Evolutionary conservation across 2,888 invertebrate genomes (phyloP).

Genomic region (Nomada lathburiana): DNA sequence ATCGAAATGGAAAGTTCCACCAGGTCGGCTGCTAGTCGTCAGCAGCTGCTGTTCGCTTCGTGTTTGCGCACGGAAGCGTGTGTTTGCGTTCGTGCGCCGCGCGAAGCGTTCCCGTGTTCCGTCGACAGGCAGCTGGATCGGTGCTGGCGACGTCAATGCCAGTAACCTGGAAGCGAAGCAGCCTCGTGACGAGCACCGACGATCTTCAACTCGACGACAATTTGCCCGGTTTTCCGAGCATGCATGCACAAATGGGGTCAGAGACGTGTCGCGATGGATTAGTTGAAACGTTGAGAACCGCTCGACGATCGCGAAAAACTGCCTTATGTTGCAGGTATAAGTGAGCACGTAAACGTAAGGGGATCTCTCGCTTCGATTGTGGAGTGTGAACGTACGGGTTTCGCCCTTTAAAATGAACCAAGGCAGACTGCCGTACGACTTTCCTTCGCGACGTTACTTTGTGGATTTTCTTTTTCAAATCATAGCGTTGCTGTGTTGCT

Average conservation of each 20-base stretch:
- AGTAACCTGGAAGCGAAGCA: constrained; percentile 60
- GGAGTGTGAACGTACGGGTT: too few relatives aligned
- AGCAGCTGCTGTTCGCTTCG: constrained; percentile 30
- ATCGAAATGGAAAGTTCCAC: constrained; percentile 65
- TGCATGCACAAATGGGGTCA: constrained; percentile 28
- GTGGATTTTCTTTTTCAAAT: too few relatives aligned
- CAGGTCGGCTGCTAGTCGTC: constrained; percentile 3
- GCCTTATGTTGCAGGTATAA: constrained; percentile 7
- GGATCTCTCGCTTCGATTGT: too few relatives aligned
- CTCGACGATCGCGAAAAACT: constrained; percentile 6
- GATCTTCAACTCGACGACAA: constrained; percentile 38
- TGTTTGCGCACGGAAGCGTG: constrained; percentile 56
- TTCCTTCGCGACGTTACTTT: too few relatives aligned
- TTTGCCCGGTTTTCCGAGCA: constrained; percentile 5
- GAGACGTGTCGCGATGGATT: constrained; percentile 30
- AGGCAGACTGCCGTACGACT: too few relatives aligned
- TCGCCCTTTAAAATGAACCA: too few relatives aligned
- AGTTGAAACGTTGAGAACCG: background rate
- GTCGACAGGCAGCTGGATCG: constrained; percentile 62
- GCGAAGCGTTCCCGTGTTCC: constrained; percentile 56
- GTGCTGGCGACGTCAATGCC: constrained; percentile 54
- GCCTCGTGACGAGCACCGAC: constrained; percentile 45
- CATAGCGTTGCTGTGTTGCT: too few relatives aligned
- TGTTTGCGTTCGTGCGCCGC: constrained; percentile 37
- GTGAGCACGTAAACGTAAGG: too few relatives aligned